Base-by-base conservation (phyloP, 2,888 invertebrate species). In the Caenorhabditis imperialis region DNA sequence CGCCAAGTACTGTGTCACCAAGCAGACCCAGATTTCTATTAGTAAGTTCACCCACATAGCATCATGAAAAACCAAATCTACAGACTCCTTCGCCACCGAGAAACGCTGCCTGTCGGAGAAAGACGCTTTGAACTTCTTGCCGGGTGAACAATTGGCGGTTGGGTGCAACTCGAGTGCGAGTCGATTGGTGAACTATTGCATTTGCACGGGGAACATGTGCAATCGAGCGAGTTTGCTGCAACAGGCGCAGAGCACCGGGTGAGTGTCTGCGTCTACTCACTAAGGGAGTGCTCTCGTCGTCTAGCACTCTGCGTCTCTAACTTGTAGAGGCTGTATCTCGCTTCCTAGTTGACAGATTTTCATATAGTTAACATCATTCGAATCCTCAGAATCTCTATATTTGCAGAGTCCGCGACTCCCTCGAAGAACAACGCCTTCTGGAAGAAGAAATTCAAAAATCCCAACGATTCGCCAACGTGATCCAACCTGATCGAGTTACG, bases 111-210 rank as follows among this genome's bases (percentile, higher is more conserved):
- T 83, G 30, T 81, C 82, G 6, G 63, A 62, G n/a, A 61, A 51
- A 18, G 80, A 85, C 53, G 81, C 81, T 20, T 37, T 57, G 3
- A 51, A 72, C 18, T 75, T 84, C 16, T 65, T 84, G 42, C 82
- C 84, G 0, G 82, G 81, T 18, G 84, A 84, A 44, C 75, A 77
- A 51, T 50, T 73, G 23, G 35, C 60, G 10, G 75, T 70, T 8
- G 75, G 84, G 25, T 85, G 85, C 54, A 82, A 79, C 1, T 79
- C 83, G 1, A 80, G 82, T 8, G 81, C 81, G 40, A 81, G 82
- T 27, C 84, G 85, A 18, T 73, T 81, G 50, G 81, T 84, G 42
- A 85, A 85, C 60, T 85, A 75, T 60, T 85, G 85, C 54, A 73
- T 85, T 7, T 85, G 85, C 51, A 62, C 65, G 14, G 78, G 70